Percentiles rank a stretch among this genome's conserved stretches.
Conservation (phyloP, 2,113 vertebrate species). For the Glaucidium brasilianum region DNA sequence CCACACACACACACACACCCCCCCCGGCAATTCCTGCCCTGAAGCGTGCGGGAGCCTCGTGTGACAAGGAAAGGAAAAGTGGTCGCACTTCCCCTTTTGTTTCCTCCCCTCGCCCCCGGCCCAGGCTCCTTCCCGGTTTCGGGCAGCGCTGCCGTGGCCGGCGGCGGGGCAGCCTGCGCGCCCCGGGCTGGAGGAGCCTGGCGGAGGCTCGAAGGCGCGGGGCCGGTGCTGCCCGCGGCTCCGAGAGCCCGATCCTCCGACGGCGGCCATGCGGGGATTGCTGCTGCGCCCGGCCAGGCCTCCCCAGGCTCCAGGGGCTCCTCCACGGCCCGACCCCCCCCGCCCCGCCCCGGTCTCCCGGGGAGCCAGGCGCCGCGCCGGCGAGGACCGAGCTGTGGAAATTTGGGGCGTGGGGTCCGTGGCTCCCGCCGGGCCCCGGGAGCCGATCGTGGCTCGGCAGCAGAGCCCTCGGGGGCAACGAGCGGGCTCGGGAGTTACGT, state of each 20-base stretch:
- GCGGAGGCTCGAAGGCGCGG: accelerated
- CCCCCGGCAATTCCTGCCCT: no score
- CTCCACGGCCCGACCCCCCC: background rate
- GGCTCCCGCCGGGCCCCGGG: accelerated
- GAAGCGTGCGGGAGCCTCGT: background rate
- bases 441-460: no score
- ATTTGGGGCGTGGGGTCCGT: background rate
- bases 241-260: accelerated
- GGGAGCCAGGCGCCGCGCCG: no score
- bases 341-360: background rate
- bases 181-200: accelerated
- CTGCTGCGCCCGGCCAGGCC: background rate
- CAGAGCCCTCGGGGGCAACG: no score
- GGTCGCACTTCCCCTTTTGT: background rate
- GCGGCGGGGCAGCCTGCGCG: accelerated
- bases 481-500: background rate
- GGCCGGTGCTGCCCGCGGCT: accelerated
- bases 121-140: background rate
- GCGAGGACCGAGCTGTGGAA: accelerated
- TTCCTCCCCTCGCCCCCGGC: background rate
- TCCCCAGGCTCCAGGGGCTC: accelerated
- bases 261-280: background rate
- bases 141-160: background rate
- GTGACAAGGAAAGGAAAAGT: background rate
- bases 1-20: no score